Evolutionary conservation across 1,140 invertebrate genomes (phyloP).

Genomic region (Drosophila navojoa): DNA sequence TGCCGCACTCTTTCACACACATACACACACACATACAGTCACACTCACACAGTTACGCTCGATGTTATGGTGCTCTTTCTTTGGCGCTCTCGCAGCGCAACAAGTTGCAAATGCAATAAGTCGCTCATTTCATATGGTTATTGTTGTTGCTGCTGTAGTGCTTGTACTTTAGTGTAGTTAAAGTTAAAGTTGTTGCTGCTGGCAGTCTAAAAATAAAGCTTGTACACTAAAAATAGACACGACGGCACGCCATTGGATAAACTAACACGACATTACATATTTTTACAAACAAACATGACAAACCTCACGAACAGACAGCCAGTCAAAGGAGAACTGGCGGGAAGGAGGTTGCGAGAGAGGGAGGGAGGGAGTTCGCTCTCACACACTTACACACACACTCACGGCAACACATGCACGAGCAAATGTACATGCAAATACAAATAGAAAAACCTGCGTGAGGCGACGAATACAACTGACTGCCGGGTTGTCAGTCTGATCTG

Average conservation of each 20-base stretch:
- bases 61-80: background rate
- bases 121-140: slow-evolving; percentile 39
- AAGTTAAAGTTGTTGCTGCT: slow-evolving; percentile 54
- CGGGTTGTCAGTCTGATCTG: slow-evolving; percentile 47
- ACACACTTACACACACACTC: background rate
- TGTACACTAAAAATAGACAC: slow-evolving; percentile 55
- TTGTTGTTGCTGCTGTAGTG: slow-evolving; percentile 20
- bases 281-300: slow-evolving; percentile 71
- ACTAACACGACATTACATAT: slow-evolving; percentile 72
- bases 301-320: slow-evolving; percentile 30
- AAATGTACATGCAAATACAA: slow-evolving; percentile 19
- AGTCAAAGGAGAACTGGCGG: background rate
- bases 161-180: slow-evolving; percentile 56
- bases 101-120: slow-evolving; percentile 65
- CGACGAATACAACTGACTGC: slow-evolving; percentile 38
- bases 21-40: slow-evolving; percentile 7
- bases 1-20: slow-evolving; percentile 10
- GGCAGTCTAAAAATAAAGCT: slow-evolving; percentile 72
- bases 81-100: slow-evolving; percentile 45
- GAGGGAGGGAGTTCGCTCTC: slow-evolving; percentile 1
- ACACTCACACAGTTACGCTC: slow-evolving; percentile 3
- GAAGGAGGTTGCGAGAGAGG: background rate
- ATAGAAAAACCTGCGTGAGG: slow-evolving; percentile 40
- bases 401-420: background rate
- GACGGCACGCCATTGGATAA: slow-evolving; percentile 73